phyloP scores from a whole-genome alignment of 2,888 invertebrate species.

The Leptogaster cylindrica region DNA sequence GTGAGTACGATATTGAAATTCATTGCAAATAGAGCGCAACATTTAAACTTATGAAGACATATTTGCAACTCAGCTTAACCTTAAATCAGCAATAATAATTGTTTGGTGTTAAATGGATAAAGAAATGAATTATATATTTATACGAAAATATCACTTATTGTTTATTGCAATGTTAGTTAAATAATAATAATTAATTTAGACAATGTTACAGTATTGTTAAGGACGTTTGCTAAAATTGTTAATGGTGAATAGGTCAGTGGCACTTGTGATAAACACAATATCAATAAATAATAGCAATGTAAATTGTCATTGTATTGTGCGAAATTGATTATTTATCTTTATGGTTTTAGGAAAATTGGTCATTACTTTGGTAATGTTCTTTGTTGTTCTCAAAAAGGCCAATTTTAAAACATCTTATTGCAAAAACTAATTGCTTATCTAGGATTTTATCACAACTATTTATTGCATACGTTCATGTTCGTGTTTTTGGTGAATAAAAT shows the following conservation, averaged over 20 bases:
- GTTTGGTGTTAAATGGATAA: background rate
- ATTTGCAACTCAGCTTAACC: slow-evolving; percentile 19
- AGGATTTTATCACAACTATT: too few relatives aligned
- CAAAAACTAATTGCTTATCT: too few relatives aligned
- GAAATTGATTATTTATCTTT: background rate
- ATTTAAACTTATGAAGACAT: too few relatives aligned
- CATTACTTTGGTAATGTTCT: too few relatives aligned
- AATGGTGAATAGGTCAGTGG: slow-evolving; percentile 8
- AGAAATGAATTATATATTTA: background rate
- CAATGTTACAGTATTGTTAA: slow-evolving; percentile 21
- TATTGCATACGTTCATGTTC: too few relatives aligned
- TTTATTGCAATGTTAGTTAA: slow-evolving; percentile 7
- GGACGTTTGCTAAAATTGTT: slow-evolving; percentile 1
- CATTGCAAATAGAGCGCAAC: too few relatives aligned
- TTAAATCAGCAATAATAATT: slow-evolving; percentile 26
- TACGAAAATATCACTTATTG: background rate
- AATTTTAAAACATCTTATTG: too few relatives aligned
- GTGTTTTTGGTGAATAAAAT: too few relatives aligned
- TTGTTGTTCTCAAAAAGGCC: too few relatives aligned
- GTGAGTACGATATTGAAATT: too few relatives aligned
- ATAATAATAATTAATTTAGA: slow-evolving; percentile 15
- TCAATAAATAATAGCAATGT: slow-evolving; percentile 17
- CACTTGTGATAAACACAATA: slow-evolving; percentile 20
- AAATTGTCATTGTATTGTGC: background rate
- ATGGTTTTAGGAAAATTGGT: too few relatives aligned